Evolutionary conservation across 1,140 invertebrate genomes (phyloP), one percentile per base, ranked within the genome.

Genomic region (Neoseiulus cucumeris): DNA sequence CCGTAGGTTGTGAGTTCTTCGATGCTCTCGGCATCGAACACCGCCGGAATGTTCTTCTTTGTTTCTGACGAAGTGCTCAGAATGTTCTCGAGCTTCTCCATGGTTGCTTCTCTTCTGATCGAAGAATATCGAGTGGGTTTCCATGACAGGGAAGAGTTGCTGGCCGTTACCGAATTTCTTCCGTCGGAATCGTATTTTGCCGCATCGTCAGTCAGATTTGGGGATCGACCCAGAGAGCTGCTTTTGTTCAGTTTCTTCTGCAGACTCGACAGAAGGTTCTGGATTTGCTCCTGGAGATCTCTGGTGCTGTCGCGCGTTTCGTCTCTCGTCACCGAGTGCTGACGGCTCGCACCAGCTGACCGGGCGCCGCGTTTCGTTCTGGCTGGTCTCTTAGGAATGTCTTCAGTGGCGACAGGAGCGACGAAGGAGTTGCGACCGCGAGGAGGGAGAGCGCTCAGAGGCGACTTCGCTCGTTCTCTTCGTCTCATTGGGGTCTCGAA

Each of bases 261-360:
- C 22, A 59, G 9, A 59, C 51, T 59, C 22, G 51, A 59, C 4
- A 59, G 51, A 1, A 59, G 51, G 22, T 33, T 59, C 33, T 59
- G 51, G 22, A 59, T 59, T 33, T 59, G 51, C 51, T 59, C 51
- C 17, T 59, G 51, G 22, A 59, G 51, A 59, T 59, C 51, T 14
- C 51, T 17, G 1, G 51, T 59, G 51, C 51, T 59, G 22, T 59
- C 51, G 14, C 51, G 25, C 17, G 33, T 59, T 29, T 59, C 51
- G 51, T 59, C 51, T 25, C 51, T 25, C 22, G 51, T 20, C 1
- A 59, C 9, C 14, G 51, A 59, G 22, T 59, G 51, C 33, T 59
- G 51, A 4, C 51, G 51, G 22, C 51, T 59, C 14, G 51, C 51
- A 9, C 22, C 14, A 1, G 51, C 51, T 14, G 51, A 59, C 22